Evolutionary conservation across 2,797 vertebrate species (phyloP).

Genomic region (Rhodeus uyekii): DNA sequence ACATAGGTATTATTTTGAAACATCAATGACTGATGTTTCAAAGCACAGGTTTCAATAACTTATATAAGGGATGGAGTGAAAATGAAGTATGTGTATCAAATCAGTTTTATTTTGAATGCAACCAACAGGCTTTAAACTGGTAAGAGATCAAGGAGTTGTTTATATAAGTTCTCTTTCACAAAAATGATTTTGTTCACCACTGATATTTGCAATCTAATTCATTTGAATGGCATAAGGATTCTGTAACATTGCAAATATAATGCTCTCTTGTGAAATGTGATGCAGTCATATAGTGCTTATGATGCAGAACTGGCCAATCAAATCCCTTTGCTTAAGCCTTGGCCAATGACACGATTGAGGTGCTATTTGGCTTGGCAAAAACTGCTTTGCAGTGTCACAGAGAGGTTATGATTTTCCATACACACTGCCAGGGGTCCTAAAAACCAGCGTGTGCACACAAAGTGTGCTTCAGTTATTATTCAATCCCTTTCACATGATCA

Average conservation of each 20-base stretch:
- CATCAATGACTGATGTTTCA: too few relatives aligned
- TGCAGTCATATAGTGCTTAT: neutral
- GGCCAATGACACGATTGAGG: constrained; percentile 33
- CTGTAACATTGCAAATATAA: constrained; percentile 8
- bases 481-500: constrained; percentile 67
- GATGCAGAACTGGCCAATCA: constrained; percentile 24
- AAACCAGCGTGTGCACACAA: constrained; percentile 44
- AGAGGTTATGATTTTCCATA: constrained; percentile 52
- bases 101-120: too few relatives aligned
- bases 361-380: constrained; percentile 42
- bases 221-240: neutral
- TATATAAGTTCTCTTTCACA: neutral
- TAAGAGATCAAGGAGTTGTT: neutral
- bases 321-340: constrained; percentile 37
- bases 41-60: neutral
- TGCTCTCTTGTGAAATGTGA: neutral
- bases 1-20: too few relatives aligned
- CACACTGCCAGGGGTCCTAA: constrained; percentile 58
- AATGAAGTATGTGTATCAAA: too few relatives aligned
- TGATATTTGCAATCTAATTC: neutral
- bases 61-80: neutral
- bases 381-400: constrained; percentile 32
- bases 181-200: neutral
- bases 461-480: constrained; percentile 65
- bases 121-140: neutral